Evolutionary conservation across 2,113 vertebrate genomes (phyloP).

Genomic region (Peucedramus taeniatus): DNA sequence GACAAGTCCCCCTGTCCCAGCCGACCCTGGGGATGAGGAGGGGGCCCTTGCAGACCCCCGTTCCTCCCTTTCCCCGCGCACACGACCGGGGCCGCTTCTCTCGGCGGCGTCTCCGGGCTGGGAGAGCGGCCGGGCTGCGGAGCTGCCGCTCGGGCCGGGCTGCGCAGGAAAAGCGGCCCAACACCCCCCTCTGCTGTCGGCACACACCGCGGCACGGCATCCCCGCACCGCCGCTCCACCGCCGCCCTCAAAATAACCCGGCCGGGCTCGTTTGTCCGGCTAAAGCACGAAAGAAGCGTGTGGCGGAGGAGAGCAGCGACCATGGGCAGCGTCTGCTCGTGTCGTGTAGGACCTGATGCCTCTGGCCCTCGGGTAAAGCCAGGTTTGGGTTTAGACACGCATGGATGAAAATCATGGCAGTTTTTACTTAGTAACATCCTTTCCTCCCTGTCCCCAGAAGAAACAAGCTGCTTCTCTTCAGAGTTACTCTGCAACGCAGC

Average conservation of each 20-base stretch:
- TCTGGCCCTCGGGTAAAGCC: background rate
- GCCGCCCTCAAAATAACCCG: accelerated
- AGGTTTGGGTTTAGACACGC: background rate
- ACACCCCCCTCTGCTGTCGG: slow-evolving; percentile 37
- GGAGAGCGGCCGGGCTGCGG: background rate
- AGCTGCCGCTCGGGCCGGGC: background rate
- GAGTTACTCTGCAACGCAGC: background rate
- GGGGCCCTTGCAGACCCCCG: background rate
- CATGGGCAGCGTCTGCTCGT: accelerated
- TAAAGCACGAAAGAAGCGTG: accelerated
- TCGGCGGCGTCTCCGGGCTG: no score
- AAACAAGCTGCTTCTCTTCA: background rate
- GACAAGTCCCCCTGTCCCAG: background rate
- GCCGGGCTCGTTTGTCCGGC: accelerated
- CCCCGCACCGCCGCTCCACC: accelerated
- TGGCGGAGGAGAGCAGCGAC: background rate
- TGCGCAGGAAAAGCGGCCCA: background rate
- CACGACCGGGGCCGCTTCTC: no score
- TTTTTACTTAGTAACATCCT: background rate
- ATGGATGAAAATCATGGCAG: background rate
- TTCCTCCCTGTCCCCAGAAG: background rate
- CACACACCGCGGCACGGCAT: background rate
- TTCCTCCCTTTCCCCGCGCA: accelerated
- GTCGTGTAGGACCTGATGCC: accelerated
- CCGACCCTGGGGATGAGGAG: background rate